Conservation (phyloP, 2,888 invertebrate genomes). For the Nomada ferruginata region DNA sequence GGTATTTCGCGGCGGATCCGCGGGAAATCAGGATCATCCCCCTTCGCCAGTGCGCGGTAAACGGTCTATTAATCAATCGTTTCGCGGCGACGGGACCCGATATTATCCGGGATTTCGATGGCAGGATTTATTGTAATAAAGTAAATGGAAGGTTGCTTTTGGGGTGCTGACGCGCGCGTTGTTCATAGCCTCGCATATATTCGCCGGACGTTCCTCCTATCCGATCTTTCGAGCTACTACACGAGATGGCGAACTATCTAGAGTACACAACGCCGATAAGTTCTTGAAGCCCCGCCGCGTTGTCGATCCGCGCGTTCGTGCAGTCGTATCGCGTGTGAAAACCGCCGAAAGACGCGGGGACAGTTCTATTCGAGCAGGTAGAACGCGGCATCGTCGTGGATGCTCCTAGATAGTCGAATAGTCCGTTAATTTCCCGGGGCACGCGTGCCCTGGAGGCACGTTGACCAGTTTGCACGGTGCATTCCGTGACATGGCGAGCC, state of each 20-base stretch:
- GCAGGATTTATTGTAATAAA: conserved; percentile 19
- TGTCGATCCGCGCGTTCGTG: conserved; percentile 25
- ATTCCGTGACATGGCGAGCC: conserved; percentile 78
- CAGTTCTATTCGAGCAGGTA: conserved; percentile 21
- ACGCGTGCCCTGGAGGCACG: conserved; percentile 60
- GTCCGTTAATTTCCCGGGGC: conserved; percentile 71
- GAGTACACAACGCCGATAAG: conserved; percentile 38
- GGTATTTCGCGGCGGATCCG: conserved; percentile 42
- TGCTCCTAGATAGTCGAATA: conserved; percentile 42
- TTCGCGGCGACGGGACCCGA: conserved; percentile 13
- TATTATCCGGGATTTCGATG: conserved; percentile 19
- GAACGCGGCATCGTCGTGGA: not conserved
- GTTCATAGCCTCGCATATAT: not conserved
- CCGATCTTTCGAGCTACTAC: not conserved
- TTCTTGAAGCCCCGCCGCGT: not conserved
- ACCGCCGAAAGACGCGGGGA: not conserved
- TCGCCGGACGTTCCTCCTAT: not conserved
- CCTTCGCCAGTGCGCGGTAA: conserved; percentile 14
- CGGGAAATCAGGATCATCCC: conserved; percentile 56
- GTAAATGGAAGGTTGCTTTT: not conserved
- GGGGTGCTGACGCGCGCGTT: too few species aligned
- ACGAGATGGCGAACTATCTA: conserved; percentile 7
- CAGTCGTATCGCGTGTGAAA: conserved; percentile 1
- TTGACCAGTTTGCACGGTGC: conserved; percentile 65
- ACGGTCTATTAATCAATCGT: conserved; percentile 61